These are phyloP conservation scores for Epizoanthus ramosus DNA, from an alignment of 92 coral and sea anemone genomes.

Conservation along the genomic window DNA sequence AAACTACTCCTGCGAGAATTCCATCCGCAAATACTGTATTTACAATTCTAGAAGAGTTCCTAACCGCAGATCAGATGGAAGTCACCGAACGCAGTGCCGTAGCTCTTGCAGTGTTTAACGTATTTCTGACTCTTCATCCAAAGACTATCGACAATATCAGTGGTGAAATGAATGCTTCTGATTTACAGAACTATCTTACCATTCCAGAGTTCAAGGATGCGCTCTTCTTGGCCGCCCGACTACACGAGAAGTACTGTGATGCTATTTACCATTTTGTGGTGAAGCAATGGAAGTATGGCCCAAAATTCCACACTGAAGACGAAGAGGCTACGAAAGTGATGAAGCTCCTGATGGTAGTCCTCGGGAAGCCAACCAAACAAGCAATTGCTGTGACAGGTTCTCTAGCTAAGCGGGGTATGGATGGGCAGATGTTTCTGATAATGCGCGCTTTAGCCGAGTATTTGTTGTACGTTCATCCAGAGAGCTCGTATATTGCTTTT, in stretches of 20 bases:
- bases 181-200: conserved; percentile 49
- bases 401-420: conserved; percentile 35
- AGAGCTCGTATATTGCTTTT: conserved; percentile 60
- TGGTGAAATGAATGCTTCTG: conserved; percentile 30
- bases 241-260: conserved; percentile 68
- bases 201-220: conserved; percentile 60
- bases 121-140: conserved; percentile 68
- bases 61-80: conserved; percentile 62
- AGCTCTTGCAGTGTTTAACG: conserved; percentile 72
- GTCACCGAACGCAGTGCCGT: conserved; percentile 81
- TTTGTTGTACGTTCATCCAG: conserved; percentile 70
- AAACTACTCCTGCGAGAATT: not conserved
- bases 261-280: conserved; percentile 75
- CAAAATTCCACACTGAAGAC: conserved; percentile 60
- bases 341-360: conserved; percentile 75
- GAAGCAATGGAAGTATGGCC: conserved; percentile 63
- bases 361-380: conserved; percentile 85
- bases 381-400: conserved; percentile 76
- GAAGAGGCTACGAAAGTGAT: conserved; percentile 62
- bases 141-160: not conserved
- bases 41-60: conserved; percentile 56
- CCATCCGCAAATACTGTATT: conserved; percentile 49
- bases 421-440: conserved; percentile 56
- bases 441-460: conserved; percentile 61
- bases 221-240: conserved; percentile 68